These are phyloP conservation scores for Calliscelio sp. DNA, from an alignment of 2,888 invertebrate species.

Conservation along the genomic window DNA sequence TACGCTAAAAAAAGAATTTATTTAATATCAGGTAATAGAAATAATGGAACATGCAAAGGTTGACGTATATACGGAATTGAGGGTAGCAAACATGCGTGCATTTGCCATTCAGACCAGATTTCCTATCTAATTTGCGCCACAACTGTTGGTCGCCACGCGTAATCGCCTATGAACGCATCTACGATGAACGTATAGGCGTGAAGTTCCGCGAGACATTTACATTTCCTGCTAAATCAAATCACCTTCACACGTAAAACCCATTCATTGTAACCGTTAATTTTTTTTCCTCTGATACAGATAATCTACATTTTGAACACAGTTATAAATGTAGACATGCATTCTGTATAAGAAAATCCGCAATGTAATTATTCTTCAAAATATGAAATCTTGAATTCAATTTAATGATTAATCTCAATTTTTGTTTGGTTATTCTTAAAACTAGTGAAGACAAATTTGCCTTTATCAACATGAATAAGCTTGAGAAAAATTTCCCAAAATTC, in stretches of 20 bases:
- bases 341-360: too few species aligned
- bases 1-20: too few species aligned
- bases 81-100: conserved; percentile 66
- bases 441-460: too few species aligned
- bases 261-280: conserved; percentile 2
- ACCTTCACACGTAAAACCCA: conserved; percentile 20
- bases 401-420: too few species aligned
- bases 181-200: conserved; percentile 63
- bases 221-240: conserved; percentile 65
- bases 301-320: too few species aligned
- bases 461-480: too few species aligned
- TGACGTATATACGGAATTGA: conserved; percentile 57
- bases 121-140: conserved; percentile 72
- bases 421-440: too few species aligned
- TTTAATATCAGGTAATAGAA: conserved; percentile 14
- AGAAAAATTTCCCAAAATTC: too few species aligned
- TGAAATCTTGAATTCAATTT: too few species aligned
- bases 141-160: conserved; percentile 72
- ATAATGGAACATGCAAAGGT: conserved; percentile 48
- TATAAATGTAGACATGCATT: too few species aligned
- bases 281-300: too few species aligned
- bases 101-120: conserved; percentile 71
- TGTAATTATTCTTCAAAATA: too few species aligned
- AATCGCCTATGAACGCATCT: conserved; percentile 72
- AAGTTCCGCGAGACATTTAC: conserved; percentile 65